Evolutionary conservation across 92 coral and sea anemone genomes (phyloP).

Genomic region (Zoanthus solanderi): DNA sequence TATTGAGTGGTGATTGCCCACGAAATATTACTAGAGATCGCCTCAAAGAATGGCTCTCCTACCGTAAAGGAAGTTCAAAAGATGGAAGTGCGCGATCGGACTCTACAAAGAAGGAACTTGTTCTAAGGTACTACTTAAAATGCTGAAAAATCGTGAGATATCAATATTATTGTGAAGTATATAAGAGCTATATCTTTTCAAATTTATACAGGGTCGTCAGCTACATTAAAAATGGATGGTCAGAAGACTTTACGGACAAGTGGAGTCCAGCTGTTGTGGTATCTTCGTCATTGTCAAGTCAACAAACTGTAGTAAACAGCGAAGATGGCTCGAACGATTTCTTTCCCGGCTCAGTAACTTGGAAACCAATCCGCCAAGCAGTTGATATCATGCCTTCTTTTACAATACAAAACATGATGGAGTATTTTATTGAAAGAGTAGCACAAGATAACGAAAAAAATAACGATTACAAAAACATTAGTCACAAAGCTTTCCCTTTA

Average conservation of each 20-base stretch:
- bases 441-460: neutral
- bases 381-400: neutral
- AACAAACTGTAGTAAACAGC: too few species aligned
- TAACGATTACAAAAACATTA: neutral
- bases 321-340: too few species aligned
- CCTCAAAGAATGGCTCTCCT: slow-evolving; percentile 22
- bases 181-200: too few species aligned
- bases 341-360: neutral
- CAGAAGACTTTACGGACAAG: too few species aligned
- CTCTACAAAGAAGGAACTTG: slow-evolving; percentile 61
- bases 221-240: too few species aligned
- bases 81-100: slow-evolving; percentile 70
- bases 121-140: slow-evolving; percentile 52
- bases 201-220: too few species aligned
- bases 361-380: slow-evolving; percentile 1
- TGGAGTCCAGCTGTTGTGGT: too few species aligned
- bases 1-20: slow-evolving; percentile 63
- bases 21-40: slow-evolving; percentile 52
- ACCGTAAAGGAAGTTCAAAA: slow-evolving; percentile 23
- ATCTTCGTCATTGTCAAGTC: too few species aligned
- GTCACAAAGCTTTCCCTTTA: neutral
- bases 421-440: neutral
- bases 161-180: too few species aligned
- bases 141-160: too few species aligned
- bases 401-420: neutral